Evolutionary conservation across 2,113 vertebrate species (phyloP), one percentile per base, ranked within the genome.

Genomic region (Sylvia atricapilla): DNA sequence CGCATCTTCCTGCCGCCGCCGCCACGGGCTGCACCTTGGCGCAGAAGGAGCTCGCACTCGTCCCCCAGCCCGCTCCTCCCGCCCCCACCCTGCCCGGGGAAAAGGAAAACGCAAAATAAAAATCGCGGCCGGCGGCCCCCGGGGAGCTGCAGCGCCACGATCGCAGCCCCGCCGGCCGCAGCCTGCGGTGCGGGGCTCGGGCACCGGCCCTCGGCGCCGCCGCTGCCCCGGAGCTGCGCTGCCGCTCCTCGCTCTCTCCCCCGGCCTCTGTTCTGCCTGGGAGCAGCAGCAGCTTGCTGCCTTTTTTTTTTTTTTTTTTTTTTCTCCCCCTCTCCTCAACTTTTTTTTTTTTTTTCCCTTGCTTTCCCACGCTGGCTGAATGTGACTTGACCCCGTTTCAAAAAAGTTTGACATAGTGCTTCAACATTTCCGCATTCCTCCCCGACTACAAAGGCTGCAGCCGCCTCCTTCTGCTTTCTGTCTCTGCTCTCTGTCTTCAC

Each of bases 371-470:
- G 99, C 98, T 98, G 99, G 98, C 98, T 99, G 98, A 99, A 99
- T 99, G 99, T 99, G 99, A 98, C 98, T 98, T 99, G 98, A 99
- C 99, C 99, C 99, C 98, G 98, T 98, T 99, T 99, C 98, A 99
- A 98, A 99, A 98, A 98, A 98, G 98, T 99, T 99, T 99, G 99
- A 99, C 99, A 99, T 98, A 98, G 98, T 98, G 98, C 98, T 98
- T 98, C 98, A 98, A 99, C 99, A 98, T 99, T 99, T 99, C 99
- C 99, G 99, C 99, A 99, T 99, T 99, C 99, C 98, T 98, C 98
- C 68, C 97, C 96, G 98, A 99, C 99, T 99, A 99, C 99, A 99
- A 99, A 99, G 99, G 96, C 97, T 94, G 98, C 97, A 98, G 98
- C 98, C 99, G 99, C 99, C 98, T 98, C 98, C 98, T 98, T 98